These are phyloP conservation scores for Thymelicus lineola DNA, from an alignment of 2,888 invertebrate genomes.

Conservation along the genomic window DNA sequence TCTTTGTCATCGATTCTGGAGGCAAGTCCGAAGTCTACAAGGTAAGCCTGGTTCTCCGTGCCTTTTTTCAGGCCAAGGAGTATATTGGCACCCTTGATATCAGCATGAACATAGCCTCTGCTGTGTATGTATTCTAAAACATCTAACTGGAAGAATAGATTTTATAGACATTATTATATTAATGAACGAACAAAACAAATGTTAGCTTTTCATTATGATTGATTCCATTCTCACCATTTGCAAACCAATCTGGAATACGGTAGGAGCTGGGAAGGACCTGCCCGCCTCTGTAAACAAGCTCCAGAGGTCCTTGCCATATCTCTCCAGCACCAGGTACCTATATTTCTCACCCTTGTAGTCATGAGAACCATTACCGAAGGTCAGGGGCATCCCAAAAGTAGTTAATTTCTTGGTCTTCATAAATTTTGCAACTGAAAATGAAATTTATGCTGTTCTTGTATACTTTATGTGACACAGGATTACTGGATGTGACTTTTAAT, in stretches of 20 bases:
- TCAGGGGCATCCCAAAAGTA: slow-evolving; percentile 93
- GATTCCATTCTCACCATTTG: slow-evolving; percentile 88
- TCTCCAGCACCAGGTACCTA: slow-evolving; percentile 95
- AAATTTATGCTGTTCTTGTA: too few relatives aligned
- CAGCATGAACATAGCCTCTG: slow-evolving; percentile 96
- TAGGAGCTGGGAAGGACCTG: slow-evolving; percentile 88
- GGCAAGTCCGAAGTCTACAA: slow-evolving; percentile 98
- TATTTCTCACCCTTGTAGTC: slow-evolving; percentile 91
- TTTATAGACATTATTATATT: neutral
- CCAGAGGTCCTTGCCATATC: slow-evolving; percentile 95
- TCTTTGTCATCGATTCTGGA: slow-evolving; percentile 90
- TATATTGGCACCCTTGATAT: slow-evolving; percentile 98
- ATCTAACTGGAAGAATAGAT: slow-evolving; percentile 87
- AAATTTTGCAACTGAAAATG: slow-evolving; percentile 88
- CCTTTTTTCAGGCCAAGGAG: slow-evolving; percentile 89
- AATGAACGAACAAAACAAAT: too few relatives aligned
- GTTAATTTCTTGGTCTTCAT: slow-evolving; percentile 88
- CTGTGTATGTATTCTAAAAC: slow-evolving; percentile 96
- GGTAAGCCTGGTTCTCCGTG: slow-evolving; percentile 89
- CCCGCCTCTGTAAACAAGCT: slow-evolving; percentile 89
- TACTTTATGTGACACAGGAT: too few relatives aligned
- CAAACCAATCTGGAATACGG: slow-evolving; percentile 91
- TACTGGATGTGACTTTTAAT: too few relatives aligned
- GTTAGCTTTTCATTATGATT: too few relatives aligned
- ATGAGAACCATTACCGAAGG: slow-evolving; percentile 93